These are phyloP conservation scores for Thamnophis elegans DNA, from an alignment of 2,797 vertebrate species.

Conservation along the genomic window DNA sequence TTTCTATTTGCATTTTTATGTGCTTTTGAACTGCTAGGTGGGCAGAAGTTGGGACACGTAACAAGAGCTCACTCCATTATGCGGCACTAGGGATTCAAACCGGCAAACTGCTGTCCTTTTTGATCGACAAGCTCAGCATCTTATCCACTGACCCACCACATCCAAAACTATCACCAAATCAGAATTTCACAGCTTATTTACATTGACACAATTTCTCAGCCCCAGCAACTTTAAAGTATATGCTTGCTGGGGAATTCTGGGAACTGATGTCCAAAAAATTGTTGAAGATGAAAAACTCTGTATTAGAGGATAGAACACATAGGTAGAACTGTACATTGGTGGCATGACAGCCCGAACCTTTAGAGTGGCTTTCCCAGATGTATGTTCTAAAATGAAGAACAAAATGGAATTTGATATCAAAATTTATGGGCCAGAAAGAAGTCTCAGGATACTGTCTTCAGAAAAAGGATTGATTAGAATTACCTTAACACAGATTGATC, in stretches of 20 bases:
- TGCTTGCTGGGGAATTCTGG: not conserved
- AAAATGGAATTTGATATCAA: not conserved
- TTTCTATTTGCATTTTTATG: no score
- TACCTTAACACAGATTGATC: not conserved
- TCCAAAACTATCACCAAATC: not conserved
- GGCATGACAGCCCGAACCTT: not conserved
- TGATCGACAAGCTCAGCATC: no score
- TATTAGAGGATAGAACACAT: not conserved
- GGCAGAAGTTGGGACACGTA: no score
- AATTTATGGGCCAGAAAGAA: not conserved
- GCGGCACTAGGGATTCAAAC: no score
- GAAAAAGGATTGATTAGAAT: not conserved
- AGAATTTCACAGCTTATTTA: not conserved
- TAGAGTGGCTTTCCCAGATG: not conserved
- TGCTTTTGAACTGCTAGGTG: no score
- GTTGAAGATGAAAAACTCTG: not conserved
- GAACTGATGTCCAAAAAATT: not conserved
- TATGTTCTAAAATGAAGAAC: not conserved
- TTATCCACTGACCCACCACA: no score
- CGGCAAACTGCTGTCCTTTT: no score
- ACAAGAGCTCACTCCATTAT: no score
- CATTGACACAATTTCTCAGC: not conserved
- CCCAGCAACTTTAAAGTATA: not conserved
- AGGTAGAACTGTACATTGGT: not conserved
- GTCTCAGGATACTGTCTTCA: not conserved